Evolutionary conservation across 2,113 vertebrate genomes (phyloP).

Genomic region (Tachysurus fulvidraco): DNA sequence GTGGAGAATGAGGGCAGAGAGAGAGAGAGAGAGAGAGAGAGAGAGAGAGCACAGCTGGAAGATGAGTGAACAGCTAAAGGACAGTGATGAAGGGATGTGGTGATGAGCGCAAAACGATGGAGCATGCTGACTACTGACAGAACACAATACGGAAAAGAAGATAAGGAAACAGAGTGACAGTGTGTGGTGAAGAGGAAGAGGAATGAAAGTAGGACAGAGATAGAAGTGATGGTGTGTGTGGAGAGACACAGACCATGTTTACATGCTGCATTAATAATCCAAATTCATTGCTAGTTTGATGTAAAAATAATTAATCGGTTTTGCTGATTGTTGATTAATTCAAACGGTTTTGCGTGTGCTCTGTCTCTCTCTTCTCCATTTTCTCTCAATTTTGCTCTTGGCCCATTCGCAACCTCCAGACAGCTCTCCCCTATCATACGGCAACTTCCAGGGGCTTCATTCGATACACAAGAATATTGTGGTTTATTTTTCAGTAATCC

Average conservation of each 20-base stretch:
- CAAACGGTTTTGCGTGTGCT: not conserved
- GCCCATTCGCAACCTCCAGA: not conserved
- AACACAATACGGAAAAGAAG: constrained; percentile 32
- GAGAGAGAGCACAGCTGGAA: constrained; percentile 6
- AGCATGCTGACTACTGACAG: constrained; percentile 26
- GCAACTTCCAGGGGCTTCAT: not conserved
- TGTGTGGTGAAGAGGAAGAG: not conserved
- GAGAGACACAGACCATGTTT: constrained; percentile 26
- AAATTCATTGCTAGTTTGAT: not conserved
- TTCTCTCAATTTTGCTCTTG: not conserved
- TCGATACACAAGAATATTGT: not conserved
- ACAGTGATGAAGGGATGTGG: not conserved
- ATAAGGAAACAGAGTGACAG: not conserved
- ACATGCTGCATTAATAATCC: not conserved
- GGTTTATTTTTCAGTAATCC: not conserved
- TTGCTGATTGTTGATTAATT: not conserved
- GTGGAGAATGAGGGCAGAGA: not conserved
- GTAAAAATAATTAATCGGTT: not conserved
- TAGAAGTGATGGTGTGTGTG: not conserved
- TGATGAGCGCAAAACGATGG: constrained; percentile 38
- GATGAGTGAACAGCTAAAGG: not conserved
- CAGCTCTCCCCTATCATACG: not conserved
- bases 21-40: constrained; percentile 50
- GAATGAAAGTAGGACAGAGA: not conserved
- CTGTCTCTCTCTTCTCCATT: not conserved